Evolutionary conservation across 2,888 invertebrate species (phyloP), one percentile per base, ranked within the genome.

Genomic region (Drosophila picticornis): DNA sequence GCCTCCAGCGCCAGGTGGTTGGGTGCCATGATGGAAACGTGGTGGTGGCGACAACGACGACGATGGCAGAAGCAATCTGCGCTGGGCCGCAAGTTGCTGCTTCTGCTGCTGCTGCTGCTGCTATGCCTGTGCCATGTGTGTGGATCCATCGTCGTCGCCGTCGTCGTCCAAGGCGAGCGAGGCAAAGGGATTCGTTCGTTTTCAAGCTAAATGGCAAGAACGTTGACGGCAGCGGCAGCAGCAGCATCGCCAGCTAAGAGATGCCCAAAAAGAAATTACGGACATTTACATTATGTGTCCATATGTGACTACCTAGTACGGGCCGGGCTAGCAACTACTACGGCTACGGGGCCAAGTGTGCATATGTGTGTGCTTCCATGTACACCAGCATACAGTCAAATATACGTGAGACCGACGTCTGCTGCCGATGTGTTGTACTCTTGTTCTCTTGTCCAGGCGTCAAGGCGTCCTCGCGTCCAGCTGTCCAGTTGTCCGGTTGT

Each of bases 1-100:
- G 91, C 92, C 91, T 92, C 91, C 86, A 89, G 88, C 88, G 90
- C 91, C 90, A 90, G 91, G 87, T 91, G 91, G 90, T 91, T 85
- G 90, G 90, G 84, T 85, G 82, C 85, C 80, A 80, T 84, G 82
- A 87, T 88, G 85, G 77, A 90, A 83, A 76, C 86, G 81, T 81
- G 79, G 84, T 71, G 86, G 79, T 74, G 73, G 75, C 84, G 84
- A 66, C 73, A 55, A 65, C 81, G 48, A 69, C 75, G 72, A 78
- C 79, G 79, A 76, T 48, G 80, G 84, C 84, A 87, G 88, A 85
- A 88, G 86, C 84, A 88, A 85, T 88, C 84, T 88, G 86, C 88
- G 81, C 88, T 84, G 85, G 75, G 79, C 75, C 84, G 84, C 84
- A 76, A 82, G 84, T 82, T 82, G 77, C 84, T 87, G 46, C 46